Conservation (phyloP, 2,113 vertebrate genomes). For the Hyla sarda region DNA sequence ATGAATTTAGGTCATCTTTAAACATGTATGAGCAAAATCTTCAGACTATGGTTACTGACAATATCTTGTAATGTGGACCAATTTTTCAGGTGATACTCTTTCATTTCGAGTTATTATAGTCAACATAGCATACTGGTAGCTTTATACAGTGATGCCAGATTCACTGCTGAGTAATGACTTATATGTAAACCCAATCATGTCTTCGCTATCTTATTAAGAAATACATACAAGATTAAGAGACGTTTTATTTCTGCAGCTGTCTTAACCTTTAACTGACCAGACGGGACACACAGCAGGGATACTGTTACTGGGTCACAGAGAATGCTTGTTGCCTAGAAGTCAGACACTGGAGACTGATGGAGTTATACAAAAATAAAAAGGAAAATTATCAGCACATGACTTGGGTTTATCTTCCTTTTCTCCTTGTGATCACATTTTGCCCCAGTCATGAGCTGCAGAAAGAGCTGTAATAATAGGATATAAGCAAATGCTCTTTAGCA, state of each 20-base stretch:
- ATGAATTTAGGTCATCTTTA: too few relatives aligned
- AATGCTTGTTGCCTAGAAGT: not conserved
- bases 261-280: slow-evolving; percentile 5
- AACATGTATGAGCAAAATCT: too few relatives aligned
- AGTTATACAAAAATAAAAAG: not conserved
- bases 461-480: too few relatives aligned
- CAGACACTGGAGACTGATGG: not conserved
- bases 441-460: not conserved
- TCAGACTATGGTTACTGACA: too few relatives aligned
- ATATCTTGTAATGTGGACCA: too few relatives aligned
- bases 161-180: too few relatives aligned
- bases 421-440: not conserved
- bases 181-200: not conserved
- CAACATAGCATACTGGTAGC: too few relatives aligned
- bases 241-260: slow-evolving; percentile 10
- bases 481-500: too few relatives aligned
- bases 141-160: not conserved
- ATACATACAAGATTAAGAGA: not conserved
- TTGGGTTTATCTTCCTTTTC: not conserved
- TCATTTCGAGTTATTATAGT: too few relatives aligned
- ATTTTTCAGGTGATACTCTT: too few relatives aligned
- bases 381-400: not conserved
- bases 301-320: not conserved
- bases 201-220: not conserved
- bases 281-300: not conserved